Conservation (phyloP, 1,140 invertebrate species). For the Rhopalosiphum padi region DNA sequence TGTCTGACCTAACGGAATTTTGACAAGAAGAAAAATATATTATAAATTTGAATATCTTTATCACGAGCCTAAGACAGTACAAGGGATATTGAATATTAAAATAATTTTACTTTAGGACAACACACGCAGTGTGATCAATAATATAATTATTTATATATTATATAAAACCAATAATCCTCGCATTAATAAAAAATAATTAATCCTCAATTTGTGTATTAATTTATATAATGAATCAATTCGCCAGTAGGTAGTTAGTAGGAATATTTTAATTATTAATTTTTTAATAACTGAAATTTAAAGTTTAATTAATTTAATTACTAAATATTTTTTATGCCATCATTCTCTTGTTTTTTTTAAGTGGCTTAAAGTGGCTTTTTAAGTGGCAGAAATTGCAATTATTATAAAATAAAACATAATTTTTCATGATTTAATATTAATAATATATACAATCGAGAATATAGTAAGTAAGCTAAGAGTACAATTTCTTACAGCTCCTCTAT, state of each 20-base stretch:
- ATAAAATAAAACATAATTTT: background rate
- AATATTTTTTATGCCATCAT: background rate
- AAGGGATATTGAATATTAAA: background rate
- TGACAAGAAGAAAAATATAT: background rate
- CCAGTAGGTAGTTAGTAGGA: background rate
- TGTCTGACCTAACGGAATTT: too few species aligned
- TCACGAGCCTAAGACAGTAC: background rate
- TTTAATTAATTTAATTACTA: background rate
- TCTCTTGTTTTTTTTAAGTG: background rate
- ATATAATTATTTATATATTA: background rate
- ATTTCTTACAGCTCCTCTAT: background rate
- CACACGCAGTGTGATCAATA: background rate
- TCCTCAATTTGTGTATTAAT: background rate
- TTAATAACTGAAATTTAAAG: background rate
- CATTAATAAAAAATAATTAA: background rate
- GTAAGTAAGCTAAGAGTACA: background rate
- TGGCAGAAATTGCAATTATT: background rate
- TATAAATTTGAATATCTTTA: background rate
- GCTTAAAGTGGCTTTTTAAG: too few species aligned
- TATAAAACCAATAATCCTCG: background rate
- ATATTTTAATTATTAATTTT: slow-evolving; percentile 11
- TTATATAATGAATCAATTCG: background rate
- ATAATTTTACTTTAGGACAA: background rate
- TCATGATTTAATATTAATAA: background rate
- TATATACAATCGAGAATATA: background rate